phyloP scores from a whole-genome alignment of 1,140 invertebrate genomes.

The Drosophila azteca region DNA sequence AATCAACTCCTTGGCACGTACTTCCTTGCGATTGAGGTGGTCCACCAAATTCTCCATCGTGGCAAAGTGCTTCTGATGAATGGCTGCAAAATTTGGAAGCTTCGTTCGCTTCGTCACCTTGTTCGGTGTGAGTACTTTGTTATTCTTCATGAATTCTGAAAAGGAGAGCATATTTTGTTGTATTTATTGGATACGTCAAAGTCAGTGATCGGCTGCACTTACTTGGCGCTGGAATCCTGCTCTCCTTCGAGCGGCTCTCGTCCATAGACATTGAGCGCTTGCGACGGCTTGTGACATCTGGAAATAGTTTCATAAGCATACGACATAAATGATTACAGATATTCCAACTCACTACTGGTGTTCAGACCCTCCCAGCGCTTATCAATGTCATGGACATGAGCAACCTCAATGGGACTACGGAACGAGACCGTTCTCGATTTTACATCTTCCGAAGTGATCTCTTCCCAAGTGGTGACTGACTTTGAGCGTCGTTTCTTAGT shows the following conservation, averaged over 20 bases:
- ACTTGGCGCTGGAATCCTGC: slow-evolving; percentile 58
- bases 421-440: slow-evolving; percentile 55
- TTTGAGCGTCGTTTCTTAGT: slow-evolving; percentile 48
- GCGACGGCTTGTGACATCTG: slow-evolving; percentile 66
- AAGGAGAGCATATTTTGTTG: neutral
- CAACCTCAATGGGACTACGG: slow-evolving; percentile 55
- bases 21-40: slow-evolving; percentile 85
- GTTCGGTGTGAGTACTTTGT: slow-evolving; percentile 25
- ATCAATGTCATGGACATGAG: slow-evolving; percentile 42
- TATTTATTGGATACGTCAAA: too few relatives aligned
- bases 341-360: slow-evolving; percentile 42
- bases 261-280: slow-evolving; percentile 70
- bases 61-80: slow-evolving; percentile 87
- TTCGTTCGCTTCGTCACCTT: slow-evolving; percentile 82
- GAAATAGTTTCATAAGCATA: neutral
- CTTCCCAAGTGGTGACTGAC: slow-evolving; percentile 34
- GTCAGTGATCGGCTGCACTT: neutral
- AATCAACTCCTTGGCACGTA: slow-evolving; percentile 83
- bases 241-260: slow-evolving; percentile 12
- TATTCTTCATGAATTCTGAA: slow-evolving; percentile 14
- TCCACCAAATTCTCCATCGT: slow-evolving; percentile 88
- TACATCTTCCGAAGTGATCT: slow-evolving; percentile 14
- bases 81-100: slow-evolving; percentile 87
- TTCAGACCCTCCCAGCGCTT: slow-evolving; percentile 34
- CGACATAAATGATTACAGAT: too few relatives aligned